A percentile compares a stretch with the other conserved stretches of the same genome.
Conservation (phyloP, 92 coral and sea anemone genomes). For the Diadumene lineata region DNA sequence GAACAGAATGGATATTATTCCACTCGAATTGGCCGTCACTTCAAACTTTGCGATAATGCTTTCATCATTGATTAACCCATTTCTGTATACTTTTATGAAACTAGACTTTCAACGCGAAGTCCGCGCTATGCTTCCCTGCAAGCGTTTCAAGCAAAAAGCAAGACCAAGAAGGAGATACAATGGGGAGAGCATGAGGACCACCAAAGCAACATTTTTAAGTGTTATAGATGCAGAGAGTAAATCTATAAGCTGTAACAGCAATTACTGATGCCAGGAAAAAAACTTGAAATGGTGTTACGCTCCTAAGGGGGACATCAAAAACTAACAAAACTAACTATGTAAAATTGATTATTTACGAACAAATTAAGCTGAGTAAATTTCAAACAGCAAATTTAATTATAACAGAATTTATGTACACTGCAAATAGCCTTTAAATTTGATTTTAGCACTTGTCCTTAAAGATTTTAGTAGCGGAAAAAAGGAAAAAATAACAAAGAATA, state of each 20-base stretch:
- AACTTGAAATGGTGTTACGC: too few relatives aligned
- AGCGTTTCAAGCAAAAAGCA: conserved; percentile 20
- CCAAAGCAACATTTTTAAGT: conserved; percentile 20
- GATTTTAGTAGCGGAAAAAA: neutral
- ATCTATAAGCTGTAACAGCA: conserved; percentile 14
- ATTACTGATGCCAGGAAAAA: too few relatives aligned
- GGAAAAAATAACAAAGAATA: neutral
- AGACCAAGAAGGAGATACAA: neutral
- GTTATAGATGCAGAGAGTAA: conserved; percentile 21
- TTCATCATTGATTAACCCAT: conserved; percentile 61
- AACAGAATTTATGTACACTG: neutral
- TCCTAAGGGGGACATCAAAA: neutral
- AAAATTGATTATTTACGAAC: neutral
- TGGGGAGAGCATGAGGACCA: conserved; percentile 21
- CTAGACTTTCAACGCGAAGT: conserved; percentile 54
- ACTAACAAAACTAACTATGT: neutral
- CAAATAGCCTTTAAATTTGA: neutral
- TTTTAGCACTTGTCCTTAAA: neutral
- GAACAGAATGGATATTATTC: conserved; percentile 36
- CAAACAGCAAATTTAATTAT: neutral
- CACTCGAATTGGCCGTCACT: conserved; percentile 28
- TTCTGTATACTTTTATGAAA: conserved; percentile 63
- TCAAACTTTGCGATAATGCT: conserved; percentile 52
- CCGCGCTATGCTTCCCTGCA: conserved; percentile 28
- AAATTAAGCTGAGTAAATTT: neutral